phyloP scores from a whole-genome alignment of 2,797 vertebrate species.

The Eulemur coronatus region DNA sequence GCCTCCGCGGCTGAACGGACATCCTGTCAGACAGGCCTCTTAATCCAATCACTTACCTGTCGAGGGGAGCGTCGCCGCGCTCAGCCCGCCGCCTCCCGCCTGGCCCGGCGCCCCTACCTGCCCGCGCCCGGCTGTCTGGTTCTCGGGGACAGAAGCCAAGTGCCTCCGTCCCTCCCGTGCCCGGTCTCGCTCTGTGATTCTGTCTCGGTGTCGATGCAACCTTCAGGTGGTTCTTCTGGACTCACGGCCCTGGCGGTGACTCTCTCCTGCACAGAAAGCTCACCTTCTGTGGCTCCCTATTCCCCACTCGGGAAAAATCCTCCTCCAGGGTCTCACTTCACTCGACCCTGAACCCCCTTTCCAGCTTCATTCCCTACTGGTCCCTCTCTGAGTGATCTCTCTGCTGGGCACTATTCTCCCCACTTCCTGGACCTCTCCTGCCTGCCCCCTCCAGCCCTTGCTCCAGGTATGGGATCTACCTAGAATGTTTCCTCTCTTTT shows the following conservation, averaged over 20 bases:
- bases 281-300: not conserved
- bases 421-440: not conserved
- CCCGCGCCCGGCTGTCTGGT: rapidly evolving
- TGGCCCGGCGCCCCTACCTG: not conserved
- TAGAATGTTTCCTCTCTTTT: not conserved
- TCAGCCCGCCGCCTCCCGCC: not conserved
- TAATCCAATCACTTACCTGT: constrained; percentile 89
- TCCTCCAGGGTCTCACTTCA: not conserved
- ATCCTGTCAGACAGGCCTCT: constrained; percentile 87
- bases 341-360: not conserved
- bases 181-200: rapidly evolving
- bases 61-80: constrained; percentile 70
- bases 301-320: not conserved
- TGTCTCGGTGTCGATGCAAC: too few species aligned
- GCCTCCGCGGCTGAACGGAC: constrained; percentile 85
- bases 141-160: not conserved
- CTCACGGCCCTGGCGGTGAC: not conserved
- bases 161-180: not conserved
- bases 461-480: not conserved
- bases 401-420: not conserved
- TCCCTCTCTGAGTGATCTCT: not conserved
- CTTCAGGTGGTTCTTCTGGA: not conserved
- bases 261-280: not conserved
- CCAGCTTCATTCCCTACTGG: not conserved
- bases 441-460: not conserved